Percentiles rank a stretch among this genome's conserved stretches.
These are phyloP conservation scores for Siderastrea siderea DNA, from an alignment of 92 coral and sea anemone genomes.

Conservation along the genomic window DNA sequence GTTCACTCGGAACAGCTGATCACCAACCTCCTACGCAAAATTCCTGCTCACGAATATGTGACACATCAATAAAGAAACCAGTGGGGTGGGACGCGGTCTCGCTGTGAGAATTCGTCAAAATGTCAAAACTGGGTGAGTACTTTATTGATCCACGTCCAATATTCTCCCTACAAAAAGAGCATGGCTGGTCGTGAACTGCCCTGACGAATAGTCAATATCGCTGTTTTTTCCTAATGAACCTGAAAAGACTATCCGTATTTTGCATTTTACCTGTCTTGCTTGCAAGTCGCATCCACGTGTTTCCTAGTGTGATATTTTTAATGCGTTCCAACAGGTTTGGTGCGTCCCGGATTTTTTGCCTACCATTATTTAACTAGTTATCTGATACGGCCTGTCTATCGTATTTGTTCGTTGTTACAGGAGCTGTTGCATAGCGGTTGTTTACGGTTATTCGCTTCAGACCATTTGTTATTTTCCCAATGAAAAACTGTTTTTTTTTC, in stretches of 20 bases:
- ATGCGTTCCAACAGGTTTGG: too few relatives aligned
- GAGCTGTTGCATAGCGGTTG: too few relatives aligned
- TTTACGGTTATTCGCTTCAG: too few relatives aligned
- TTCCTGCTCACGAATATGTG: conserved; percentile 22
- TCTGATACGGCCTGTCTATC: too few relatives aligned
- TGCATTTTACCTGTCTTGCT: conserved; percentile 10
- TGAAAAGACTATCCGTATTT: not conserved
- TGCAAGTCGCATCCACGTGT: conserved; percentile 20
- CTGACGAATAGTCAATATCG: not conserved
- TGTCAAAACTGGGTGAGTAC: conserved; percentile 2
- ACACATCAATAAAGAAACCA: conserved; percentile 13
- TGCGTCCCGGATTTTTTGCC: too few relatives aligned
- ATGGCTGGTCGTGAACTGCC: not conserved
- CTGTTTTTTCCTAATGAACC: not conserved
- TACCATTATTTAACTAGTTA: too few relatives aligned
- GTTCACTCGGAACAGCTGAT: conserved; percentile 27
- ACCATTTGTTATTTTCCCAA: too few relatives aligned
- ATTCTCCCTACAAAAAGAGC: conserved; percentile 9
- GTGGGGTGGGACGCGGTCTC: not conserved
- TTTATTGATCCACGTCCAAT: not conserved
- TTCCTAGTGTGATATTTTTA: not conserved
- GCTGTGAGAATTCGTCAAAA: conserved; percentile 13
- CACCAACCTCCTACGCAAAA: not conserved
- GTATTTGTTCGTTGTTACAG: too few relatives aligned
- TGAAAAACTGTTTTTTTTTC: too few relatives aligned